Conservation (phyloP, 23 tunicate genomes). For the Ascidia mentula region DNA sequence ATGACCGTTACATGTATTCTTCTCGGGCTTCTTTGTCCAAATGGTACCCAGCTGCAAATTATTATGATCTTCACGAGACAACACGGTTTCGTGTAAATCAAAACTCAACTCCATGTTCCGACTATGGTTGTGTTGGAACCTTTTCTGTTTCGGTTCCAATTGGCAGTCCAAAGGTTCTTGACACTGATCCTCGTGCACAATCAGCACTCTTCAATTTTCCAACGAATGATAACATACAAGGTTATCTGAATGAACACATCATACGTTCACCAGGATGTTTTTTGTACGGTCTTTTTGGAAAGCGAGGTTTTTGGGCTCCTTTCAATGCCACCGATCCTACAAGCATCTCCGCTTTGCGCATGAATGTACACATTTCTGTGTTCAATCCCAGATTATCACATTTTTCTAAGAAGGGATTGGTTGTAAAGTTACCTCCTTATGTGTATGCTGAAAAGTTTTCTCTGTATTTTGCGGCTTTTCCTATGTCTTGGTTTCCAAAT, state of each 20-base stretch:
- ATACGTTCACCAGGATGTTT: no score
- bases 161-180: background rate
- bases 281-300: no score
- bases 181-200: background rate
- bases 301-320: background rate
- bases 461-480: background rate
- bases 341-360: background rate
- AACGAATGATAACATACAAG: background rate
- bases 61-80: background rate
- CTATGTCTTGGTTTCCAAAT: background rate
- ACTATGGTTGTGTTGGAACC: background rate
- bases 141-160: background rate
- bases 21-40: background rate
- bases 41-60: background rate
- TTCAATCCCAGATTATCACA: background rate
- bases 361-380: background rate
- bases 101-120: background rate
- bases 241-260: no score
- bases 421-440: background rate
- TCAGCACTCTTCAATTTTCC: background rate
- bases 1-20: background rate
- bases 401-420: background rate
- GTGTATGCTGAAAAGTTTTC: background rate
- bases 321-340: background rate
- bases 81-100: background rate